Conservation (phyloP, 2,888 invertebrate genomes). For the Diarsia rubi region DNA sequence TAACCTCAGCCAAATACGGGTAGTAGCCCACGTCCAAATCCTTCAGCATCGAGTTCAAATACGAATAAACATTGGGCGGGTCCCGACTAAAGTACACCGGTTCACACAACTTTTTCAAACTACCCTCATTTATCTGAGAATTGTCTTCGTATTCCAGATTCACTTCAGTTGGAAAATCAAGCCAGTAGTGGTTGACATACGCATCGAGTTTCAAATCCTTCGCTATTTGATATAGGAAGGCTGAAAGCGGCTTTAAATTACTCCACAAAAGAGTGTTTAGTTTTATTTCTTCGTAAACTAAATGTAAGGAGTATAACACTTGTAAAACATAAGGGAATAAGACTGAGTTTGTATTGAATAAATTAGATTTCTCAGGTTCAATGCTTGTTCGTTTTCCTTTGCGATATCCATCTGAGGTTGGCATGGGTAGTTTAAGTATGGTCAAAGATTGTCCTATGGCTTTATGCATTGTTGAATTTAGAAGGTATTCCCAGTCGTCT, state of each 20-base stretch:
- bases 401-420: conserved; percentile 60
- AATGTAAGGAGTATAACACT: conserved; percentile 95
- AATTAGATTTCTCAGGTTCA: conserved; percentile 77
- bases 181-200: conserved; percentile 95
- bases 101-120: conserved; percentile 90
- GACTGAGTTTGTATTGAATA: conserved; percentile 92
- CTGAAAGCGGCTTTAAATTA: conserved; percentile 92
- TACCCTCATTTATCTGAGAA: conserved; percentile 90
- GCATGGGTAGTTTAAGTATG: conserved; percentile 82
- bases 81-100: conserved; percentile 92
- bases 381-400: conserved; percentile 64
- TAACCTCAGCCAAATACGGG: conserved; percentile 94
- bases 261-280: conserved; percentile 93
- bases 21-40: conserved; percentile 91
- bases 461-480: conserved; percentile 91
- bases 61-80: conserved; percentile 94
- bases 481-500: conserved; percentile 95
- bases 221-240: conserved; percentile 94
- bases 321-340: conserved; percentile 94
- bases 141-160: conserved; percentile 80
- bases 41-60: conserved; percentile 92
- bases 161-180: conserved; percentile 94
- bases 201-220: conserved; percentile 93
- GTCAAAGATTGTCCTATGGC: conserved; percentile 84
- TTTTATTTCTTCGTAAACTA: conserved; percentile 98